Conservation (phyloP, 2,888 invertebrate genomes). For the Tortricodes alternella region DNA sequence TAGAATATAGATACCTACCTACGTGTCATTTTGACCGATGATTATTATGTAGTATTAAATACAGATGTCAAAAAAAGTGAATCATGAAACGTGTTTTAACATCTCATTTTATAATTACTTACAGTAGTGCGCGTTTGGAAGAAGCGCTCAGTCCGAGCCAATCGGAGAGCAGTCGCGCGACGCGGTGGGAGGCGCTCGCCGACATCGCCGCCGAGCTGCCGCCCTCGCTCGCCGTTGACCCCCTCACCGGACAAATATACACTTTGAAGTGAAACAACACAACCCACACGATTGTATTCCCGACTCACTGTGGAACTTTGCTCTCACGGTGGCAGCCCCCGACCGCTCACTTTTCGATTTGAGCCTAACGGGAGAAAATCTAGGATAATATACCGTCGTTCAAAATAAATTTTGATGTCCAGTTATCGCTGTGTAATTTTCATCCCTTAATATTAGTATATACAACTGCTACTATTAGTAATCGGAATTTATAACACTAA, state of each 20-base stretch:
- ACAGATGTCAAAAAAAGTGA: no score
- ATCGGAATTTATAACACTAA: no score
- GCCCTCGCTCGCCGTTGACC: constrained; percentile 74
- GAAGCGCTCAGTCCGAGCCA: constrained; percentile 55
- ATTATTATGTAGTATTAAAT: no score
- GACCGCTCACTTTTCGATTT: background rate
- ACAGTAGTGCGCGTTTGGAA: constrained; percentile 11
- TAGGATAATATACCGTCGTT: background rate
- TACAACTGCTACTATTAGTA: no score
- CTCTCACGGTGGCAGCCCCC: no score
- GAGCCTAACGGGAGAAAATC: background rate
- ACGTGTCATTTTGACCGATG: no score
- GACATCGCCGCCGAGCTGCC: constrained; percentile 83
- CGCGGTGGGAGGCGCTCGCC: constrained; percentile 84
- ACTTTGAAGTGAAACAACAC: no score
- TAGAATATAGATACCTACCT: no score
- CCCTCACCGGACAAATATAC: constrained; percentile 74
- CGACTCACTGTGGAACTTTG: no score
- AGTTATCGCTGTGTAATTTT: background rate
- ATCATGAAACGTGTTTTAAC: background rate
- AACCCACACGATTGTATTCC: no score
- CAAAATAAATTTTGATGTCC: constrained; percentile 13
- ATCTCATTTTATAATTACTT: no score
- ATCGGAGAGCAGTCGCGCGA: constrained; percentile 76
- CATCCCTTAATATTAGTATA: background rate